Evolutionary conservation across 2,888 invertebrate genomes (phyloP).

Genomic region (Pseudococcus jackbeardsleyi): DNA sequence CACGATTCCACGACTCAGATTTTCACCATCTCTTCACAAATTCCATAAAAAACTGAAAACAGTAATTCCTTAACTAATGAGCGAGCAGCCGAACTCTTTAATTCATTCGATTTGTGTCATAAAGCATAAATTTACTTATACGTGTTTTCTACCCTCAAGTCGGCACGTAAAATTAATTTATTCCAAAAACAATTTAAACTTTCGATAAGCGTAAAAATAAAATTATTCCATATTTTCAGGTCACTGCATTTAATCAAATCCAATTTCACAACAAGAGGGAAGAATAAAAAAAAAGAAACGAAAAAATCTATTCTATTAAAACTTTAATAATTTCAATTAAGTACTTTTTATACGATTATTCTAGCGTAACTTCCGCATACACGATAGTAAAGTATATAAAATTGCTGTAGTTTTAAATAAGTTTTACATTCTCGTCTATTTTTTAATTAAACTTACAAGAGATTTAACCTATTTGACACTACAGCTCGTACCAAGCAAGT

Average conservation of each 20-base stretch:
- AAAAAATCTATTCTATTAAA: conserved; percentile 45
- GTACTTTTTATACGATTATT: background rate
- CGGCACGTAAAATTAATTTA: conserved; percentile 15
- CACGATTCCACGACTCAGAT: too few species aligned
- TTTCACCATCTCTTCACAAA: too few species aligned
- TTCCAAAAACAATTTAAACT: conserved; percentile 39
- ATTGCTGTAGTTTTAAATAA: conserved; percentile 43
- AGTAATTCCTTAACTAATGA: too few species aligned
- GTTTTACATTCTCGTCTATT: conserved; percentile 47
- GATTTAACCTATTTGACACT: conserved; percentile 38
- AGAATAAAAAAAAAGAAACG: background rate
- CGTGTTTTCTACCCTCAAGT: too few species aligned
- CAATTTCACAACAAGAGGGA: conserved; percentile 12
- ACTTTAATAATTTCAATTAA: conserved; percentile 39
- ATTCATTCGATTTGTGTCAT: too few species aligned
- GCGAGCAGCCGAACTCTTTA: too few species aligned
- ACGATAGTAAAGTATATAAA: conserved; percentile 32
- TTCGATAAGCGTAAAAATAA: conserved; percentile 27
- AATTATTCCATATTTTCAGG: conserved; percentile 51
- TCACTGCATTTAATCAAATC: conserved; percentile 46
- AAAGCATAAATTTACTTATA: too few species aligned
- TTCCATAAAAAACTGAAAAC: too few species aligned
- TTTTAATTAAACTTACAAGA: conserved; percentile 40
- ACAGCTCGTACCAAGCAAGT: background rate
- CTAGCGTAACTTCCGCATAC: conserved; percentile 31